These are phyloP conservation scores for Semnornis frantzii DNA, from an alignment of 2,113 vertebrate species.

Conservation along the genomic window DNA sequence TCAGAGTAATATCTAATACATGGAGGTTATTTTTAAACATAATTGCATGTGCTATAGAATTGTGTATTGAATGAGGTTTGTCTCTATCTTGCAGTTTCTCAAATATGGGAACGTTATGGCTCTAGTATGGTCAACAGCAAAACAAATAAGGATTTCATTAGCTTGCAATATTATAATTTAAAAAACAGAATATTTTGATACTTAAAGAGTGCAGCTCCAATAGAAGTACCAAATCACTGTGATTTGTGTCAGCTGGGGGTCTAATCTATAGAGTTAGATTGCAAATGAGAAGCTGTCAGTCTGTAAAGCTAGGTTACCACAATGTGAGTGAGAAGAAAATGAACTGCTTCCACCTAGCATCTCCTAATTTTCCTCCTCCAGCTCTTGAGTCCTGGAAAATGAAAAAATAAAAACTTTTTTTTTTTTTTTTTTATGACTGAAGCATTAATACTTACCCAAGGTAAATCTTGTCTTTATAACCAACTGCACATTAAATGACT, in stretches of 20 bases:
- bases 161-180: neutral
- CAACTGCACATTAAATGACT: neutral
- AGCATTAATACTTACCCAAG: neutral
- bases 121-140: neutral
- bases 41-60: constrained; percentile 15
- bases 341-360: neutral
- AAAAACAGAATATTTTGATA: neutral
- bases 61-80: neutral
- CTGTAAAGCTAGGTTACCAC: neutral
- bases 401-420: neutral
- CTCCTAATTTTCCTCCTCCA: neutral
- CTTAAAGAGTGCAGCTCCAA: neutral
- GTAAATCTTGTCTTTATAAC: neutral
- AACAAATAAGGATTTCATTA: neutral
- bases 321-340: neutral
- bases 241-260: neutral
- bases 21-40: constrained; percentile 59
- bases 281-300: neutral
- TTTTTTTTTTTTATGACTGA: neutral
- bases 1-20: constrained; percentile 40
- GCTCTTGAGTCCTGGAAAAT: neutral
- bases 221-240: neutral
- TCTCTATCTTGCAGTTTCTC: neutral
- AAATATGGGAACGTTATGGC: fast-evolving
- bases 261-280: neutral